Evolutionary conservation across 2,888 invertebrate genomes (phyloP).

Genomic region (Amphimallon solstitiale): DNA sequence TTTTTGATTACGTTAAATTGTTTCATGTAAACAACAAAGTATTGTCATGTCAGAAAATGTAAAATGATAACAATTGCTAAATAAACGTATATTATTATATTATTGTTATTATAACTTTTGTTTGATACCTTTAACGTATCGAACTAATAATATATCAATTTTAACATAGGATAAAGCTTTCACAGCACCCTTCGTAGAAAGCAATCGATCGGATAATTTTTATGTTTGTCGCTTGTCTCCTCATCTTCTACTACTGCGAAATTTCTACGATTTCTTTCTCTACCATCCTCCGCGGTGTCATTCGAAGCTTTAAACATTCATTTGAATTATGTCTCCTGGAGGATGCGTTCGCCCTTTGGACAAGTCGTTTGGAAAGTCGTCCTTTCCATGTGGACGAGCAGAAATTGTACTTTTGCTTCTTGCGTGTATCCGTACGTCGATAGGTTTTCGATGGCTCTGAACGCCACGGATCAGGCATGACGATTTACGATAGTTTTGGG

Average conservation of each 20-base stretch:
- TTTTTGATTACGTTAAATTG: too few species aligned
- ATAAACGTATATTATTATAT: too few species aligned
- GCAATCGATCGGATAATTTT: background rate
- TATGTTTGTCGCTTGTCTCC: background rate
- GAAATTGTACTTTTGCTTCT: background rate
- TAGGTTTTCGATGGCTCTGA: background rate
- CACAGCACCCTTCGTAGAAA: too few species aligned
- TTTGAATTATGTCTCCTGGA: constrained; percentile 16
- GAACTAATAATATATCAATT: too few species aligned
- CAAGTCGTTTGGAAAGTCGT: constrained; percentile 7
- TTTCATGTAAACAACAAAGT: too few species aligned
- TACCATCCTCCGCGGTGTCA: background rate
- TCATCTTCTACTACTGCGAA: constrained; percentile 1
- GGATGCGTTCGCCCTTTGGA: constrained; percentile 4
- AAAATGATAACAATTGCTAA: too few species aligned
- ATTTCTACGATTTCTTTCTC: constrained; percentile 13
- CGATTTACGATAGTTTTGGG: constrained; percentile 19
- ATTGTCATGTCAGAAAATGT: too few species aligned
- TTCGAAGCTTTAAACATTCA: constrained; percentile 7
- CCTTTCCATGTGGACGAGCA: background rate
- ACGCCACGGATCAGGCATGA: constrained; percentile 1
- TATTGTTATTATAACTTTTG: too few species aligned
- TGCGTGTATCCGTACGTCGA: too few species aligned
- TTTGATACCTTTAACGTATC: too few species aligned
- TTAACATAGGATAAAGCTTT: too few species aligned